Evolutionary conservation across 2,797 vertebrate species (phyloP).

Genomic region (Thaleichthys pacificus): DNA sequence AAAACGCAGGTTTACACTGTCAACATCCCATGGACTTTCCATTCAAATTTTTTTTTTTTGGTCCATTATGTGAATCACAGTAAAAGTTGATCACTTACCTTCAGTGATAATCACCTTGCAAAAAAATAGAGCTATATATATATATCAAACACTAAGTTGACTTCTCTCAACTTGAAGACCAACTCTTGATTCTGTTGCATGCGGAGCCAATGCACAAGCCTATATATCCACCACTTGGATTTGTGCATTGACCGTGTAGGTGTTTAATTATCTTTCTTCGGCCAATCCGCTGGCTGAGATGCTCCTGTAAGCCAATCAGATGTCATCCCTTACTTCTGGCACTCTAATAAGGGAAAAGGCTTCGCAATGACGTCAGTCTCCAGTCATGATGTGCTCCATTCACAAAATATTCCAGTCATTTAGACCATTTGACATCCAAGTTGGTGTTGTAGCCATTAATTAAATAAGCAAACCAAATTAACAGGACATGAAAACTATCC

Average conservation of each 20-base stretch:
- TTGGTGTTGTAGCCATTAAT: slow-evolving; percentile 78
- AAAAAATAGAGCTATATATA: slow-evolving; percentile 43
- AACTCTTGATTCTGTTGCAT: slow-evolving; percentile 75
- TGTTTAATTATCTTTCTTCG: slow-evolving; percentile 76
- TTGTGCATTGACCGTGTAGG: slow-evolving; percentile 82
- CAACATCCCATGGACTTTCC: slow-evolving; percentile 8
- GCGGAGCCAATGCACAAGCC: slow-evolving; percentile 65
- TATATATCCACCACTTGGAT: slow-evolving; percentile 85
- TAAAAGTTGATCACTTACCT: slow-evolving; percentile 64
- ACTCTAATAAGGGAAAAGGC: slow-evolving; percentile 61
- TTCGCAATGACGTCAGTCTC: slow-evolving; percentile 78
- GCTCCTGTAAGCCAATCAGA: slow-evolving; percentile 65
- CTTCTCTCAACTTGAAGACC: slow-evolving; percentile 69
- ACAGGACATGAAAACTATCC: slow-evolving; percentile 54
- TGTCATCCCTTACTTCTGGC: slow-evolving; percentile 55
- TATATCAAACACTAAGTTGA: slow-evolving; percentile 62
- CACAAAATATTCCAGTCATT: slow-evolving; percentile 76
- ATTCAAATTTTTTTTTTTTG: not conserved
- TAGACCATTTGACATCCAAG: slow-evolving; percentile 63
- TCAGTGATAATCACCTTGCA: slow-evolving; percentile 60
- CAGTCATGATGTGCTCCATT: slow-evolving; percentile 76
- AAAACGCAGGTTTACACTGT: slow-evolving; percentile 14
- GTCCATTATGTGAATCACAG: not conserved
- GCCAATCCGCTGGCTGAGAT: slow-evolving; percentile 74
- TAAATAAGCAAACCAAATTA: slow-evolving; percentile 59